Evolutionary conservation across 2,888 invertebrate genomes (phyloP).

Genomic region (Ichneumoninae sp.): DNA sequence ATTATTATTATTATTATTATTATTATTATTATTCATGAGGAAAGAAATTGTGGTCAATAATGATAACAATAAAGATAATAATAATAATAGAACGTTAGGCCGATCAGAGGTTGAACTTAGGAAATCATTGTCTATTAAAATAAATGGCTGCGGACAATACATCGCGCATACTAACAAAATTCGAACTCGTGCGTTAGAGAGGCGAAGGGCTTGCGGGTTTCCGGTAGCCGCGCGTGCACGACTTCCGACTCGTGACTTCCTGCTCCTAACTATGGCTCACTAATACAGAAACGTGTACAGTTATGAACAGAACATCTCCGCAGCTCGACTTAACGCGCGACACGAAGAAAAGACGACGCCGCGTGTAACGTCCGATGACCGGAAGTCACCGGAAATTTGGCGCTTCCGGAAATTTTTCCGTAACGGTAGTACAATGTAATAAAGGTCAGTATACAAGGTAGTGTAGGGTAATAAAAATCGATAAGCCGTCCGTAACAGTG

Average conservation of each 20-base stretch:
- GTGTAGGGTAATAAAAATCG: not conserved
- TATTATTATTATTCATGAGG: not conserved
- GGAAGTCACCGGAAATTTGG: slow-evolving; percentile 36
- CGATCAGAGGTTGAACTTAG: not conserved
- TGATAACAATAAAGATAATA: not conserved
- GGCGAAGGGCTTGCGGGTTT: slow-evolving; percentile 51
- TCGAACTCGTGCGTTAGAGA: slow-evolving; percentile 26
- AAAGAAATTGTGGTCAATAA: not conserved
- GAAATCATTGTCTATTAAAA: slow-evolving; percentile 22
- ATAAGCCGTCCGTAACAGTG: not conserved
- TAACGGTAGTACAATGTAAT: not conserved
- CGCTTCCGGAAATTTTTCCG: slow-evolving; percentile 2
- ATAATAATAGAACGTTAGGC: not conserved
- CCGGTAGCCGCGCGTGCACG: slow-evolving; percentile 61
- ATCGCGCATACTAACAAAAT: slow-evolving; percentile 34
- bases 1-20: too few species aligned
- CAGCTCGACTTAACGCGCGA: not conserved
- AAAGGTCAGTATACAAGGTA: too few species aligned
- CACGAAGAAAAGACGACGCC: slow-evolving; percentile 5
- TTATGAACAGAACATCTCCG: not conserved
- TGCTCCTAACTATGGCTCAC: slow-evolving; percentile 56
- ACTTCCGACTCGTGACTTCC: slow-evolving; percentile 73
- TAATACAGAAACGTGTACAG: not conserved
- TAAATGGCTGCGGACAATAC: slow-evolving; percentile 18
- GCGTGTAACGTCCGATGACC: slow-evolving; percentile 27